phyloP scores from a whole-genome alignment of 2,797 vertebrate species.

The Iguana delicatissima region DNA sequence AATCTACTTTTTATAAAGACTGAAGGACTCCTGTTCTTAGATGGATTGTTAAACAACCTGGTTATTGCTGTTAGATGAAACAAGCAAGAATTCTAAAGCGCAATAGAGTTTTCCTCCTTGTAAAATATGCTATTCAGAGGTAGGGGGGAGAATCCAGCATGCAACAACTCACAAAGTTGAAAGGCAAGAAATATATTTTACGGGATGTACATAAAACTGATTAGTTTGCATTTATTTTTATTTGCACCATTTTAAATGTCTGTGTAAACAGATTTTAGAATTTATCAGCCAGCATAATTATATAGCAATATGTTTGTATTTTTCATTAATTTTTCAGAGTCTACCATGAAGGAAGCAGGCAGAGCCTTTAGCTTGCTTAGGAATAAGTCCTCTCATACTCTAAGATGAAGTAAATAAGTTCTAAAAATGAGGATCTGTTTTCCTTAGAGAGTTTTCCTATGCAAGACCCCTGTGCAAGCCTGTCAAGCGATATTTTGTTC shows the following conservation, averaged over 20 bases:
- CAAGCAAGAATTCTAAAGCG: conserved; percentile 60
- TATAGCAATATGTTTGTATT: conserved; percentile 43
- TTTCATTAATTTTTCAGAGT: conserved; percentile 56
- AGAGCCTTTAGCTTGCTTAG: neutral
- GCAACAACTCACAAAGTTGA: conserved; percentile 57
- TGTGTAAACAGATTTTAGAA: conserved; percentile 60
- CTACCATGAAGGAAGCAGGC: conserved; percentile 22
- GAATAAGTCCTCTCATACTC: neutral
- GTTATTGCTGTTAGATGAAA: conserved; percentile 67
- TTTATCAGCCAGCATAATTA: conserved; percentile 59
- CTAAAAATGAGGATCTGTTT: neutral
- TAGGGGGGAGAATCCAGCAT: neutral
- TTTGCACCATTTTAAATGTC: conserved; percentile 42
- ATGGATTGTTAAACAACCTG: conserved; percentile 70
- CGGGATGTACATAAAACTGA: conserved; percentile 37
- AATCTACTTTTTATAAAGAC: conserved; percentile 58
- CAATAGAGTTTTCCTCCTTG: conserved; percentile 48
- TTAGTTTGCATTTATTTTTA: conserved; percentile 61
- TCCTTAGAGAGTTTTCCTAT: neutral
- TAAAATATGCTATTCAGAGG: conserved; percentile 52
- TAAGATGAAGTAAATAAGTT: neutral
- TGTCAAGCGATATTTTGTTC: neutral
- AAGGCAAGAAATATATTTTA: conserved; percentile 59
- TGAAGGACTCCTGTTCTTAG: conserved; percentile 60
- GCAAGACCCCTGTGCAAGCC: too few species aligned